Evolutionary conservation across 1,140 invertebrate species (phyloP).

Genomic region (Cydia strobilella): DNA sequence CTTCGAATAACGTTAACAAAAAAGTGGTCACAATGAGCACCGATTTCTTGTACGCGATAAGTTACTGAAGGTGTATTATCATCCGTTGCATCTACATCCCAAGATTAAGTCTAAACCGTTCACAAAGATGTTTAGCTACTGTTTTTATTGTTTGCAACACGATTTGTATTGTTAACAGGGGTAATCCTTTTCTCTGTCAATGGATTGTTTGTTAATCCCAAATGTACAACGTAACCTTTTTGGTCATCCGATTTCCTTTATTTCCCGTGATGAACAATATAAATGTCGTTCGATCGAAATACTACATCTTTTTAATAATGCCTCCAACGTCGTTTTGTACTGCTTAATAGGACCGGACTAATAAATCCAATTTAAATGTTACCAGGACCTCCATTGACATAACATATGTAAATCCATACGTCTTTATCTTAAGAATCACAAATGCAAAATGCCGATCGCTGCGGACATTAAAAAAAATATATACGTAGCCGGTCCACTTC

Average conservation of each 20-base stretch:
- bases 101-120: slow-evolving; percentile 54
- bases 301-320: slow-evolving; percentile 40
- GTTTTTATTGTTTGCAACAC: slow-evolving; percentile 67
- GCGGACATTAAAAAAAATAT: slow-evolving; percentile 52
- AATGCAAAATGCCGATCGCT: slow-evolving; percentile 66
- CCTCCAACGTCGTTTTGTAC: slow-evolving; percentile 62
- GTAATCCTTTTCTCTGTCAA: slow-evolving; percentile 63
- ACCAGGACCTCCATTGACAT: slow-evolving; percentile 69
- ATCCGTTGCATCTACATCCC: slow-evolving; percentile 45
- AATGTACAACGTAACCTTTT: not conserved
- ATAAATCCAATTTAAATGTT: slow-evolving; percentile 78
- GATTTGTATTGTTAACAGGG: slow-evolving; percentile 62
- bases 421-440: slow-evolving; percentile 76
- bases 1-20: slow-evolving; percentile 20
- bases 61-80: slow-evolving; percentile 54
- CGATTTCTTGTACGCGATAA: slow-evolving; percentile 59
- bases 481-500: slow-evolving; percentile 53
- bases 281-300: slow-evolving; percentile 20
- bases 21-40: slow-evolving; percentile 27
- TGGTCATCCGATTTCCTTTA: slow-evolving; percentile 1
- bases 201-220: slow-evolving; percentile 51
- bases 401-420: slow-evolving; percentile 79
- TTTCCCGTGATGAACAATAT: not conserved
- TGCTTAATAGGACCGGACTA: slow-evolving; percentile 65
- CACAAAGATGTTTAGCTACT: slow-evolving; percentile 59